A percentile compares a stretch with the other conserved stretches of the same genome.
phyloP scores from a whole-genome alignment of 2,797 vertebrate species.

The Tenualosa thibaudeaui region DNA sequence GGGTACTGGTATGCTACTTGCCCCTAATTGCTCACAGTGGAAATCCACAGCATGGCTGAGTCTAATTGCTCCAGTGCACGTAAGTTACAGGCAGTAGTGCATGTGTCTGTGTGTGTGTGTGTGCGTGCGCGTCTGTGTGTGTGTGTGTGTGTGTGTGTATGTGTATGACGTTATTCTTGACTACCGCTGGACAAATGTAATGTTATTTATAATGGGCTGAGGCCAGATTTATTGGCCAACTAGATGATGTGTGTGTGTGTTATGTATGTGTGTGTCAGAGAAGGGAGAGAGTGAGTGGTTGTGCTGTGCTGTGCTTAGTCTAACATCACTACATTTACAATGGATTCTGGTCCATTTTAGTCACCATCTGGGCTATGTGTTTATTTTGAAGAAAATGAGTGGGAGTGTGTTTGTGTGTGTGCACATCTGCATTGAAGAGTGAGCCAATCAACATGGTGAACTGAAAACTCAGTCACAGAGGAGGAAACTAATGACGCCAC shows the following conservation, averaged over 20 bases:
- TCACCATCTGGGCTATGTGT: neutral
- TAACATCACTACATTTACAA: neutral
- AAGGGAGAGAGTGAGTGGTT: neutral
- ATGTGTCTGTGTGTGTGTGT: neutral
- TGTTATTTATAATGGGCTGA: neutral
- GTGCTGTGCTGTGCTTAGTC: neutral
- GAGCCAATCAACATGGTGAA: neutral
- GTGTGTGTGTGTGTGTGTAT: neutral
- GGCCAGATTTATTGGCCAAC: neutral
- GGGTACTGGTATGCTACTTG: neutral
- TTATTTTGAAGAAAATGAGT: neutral
- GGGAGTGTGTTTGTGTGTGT: neutral
- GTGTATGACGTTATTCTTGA: neutral
- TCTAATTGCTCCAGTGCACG: conserved; percentile 17
- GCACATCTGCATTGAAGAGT: neutral
- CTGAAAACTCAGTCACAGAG: neutral
- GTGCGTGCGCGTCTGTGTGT: neutral
- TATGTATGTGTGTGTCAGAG: neutral
- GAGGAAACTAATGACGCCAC: neutral
- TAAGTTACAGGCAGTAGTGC: conserved; percentile 10
- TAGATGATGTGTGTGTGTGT: neutral
- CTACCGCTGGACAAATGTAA: neutral
- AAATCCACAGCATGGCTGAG: conserved; percentile 9
- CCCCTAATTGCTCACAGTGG: conserved; percentile 21
- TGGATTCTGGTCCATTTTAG: neutral